Evolutionary conservation across 1,140 invertebrate species (phyloP), one percentile per base, ranked within the genome.

Genomic region (Oryctes rhinoceros): DNA sequence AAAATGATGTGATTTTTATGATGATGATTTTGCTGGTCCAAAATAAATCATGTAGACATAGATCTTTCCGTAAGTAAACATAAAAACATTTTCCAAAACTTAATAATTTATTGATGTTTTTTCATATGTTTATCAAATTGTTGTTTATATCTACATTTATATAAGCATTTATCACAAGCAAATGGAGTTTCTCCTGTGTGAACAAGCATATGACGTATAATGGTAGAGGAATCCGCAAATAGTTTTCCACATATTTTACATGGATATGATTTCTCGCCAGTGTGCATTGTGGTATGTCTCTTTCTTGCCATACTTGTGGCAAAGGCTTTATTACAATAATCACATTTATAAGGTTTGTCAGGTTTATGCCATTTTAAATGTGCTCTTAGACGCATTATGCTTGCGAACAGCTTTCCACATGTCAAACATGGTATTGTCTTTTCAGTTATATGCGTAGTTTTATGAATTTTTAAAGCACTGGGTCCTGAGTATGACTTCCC

Each of bases 191-290:
- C 39, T 44, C 39, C 39, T 44, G 39, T 44, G 9, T 44, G 39
- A 44, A 44, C 39, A 44, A 53, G n/a, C 49, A 53, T 53, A 53
- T 53, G 49, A n/a, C 49, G 49, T 53, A 53, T 53, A 53, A 53
- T 53, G 4, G 49, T 53, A 13, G 49, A 53, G 4, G 10, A 15
- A 39, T 39, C 24, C 15, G 13, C 13, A 4, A 74, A 74, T 9
- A 30, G 24, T 39, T 74, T 74, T 13, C 67, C 67, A 39, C 67
- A 74, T 13, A 74, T 74, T 39, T 74, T 39, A 15, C 67, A 74
- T 13, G 67, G 24, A 74, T 74, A 39, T 39, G 67, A 5, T 39
- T 74, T 74, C n/a, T 74, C 24, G 13, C 20, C 67, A 13, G 13
- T 74, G 20, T 74, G 67, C 4, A 24, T 74, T 20, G 18, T 74